These are phyloP conservation scores for Heliconius hermathena DNA, from an alignment of 1,140 invertebrate genomes.

Conservation along the genomic window DNA sequence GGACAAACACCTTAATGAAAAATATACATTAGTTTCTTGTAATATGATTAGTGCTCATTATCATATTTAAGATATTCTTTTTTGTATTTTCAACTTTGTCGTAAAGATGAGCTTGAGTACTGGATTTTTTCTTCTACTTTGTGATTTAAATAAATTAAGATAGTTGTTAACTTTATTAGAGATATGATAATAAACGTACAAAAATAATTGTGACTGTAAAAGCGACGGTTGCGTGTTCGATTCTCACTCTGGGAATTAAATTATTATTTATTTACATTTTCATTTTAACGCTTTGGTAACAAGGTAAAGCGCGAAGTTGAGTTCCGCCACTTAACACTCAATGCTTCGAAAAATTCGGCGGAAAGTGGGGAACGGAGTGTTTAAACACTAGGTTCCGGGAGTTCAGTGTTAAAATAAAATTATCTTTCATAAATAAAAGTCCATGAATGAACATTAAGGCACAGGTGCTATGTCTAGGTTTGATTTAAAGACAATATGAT, in stretches of 20 bases:
- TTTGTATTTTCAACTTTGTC: neutral
- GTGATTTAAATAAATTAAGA: neutral
- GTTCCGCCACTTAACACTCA: too few relatives aligned
- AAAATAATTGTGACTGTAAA: neutral
- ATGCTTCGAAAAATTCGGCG: too few relatives aligned
- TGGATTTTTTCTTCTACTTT: neutral
- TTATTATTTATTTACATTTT: too few relatives aligned
- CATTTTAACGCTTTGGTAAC: too few relatives aligned
- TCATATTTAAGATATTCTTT: conserved; percentile 1
- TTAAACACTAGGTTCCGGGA: too few relatives aligned
- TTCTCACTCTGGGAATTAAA: too few relatives aligned
- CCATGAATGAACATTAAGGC: neutral
- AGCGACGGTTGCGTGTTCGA: too few relatives aligned
- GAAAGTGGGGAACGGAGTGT: too few relatives aligned
- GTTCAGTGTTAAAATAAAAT: too few relatives aligned
- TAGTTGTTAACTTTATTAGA: neutral
- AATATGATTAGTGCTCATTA: conserved; percentile 1
- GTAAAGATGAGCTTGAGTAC: neutral
- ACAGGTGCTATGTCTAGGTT: too few relatives aligned
- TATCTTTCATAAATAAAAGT: neutral
- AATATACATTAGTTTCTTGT: neutral
- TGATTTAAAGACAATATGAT: too few relatives aligned
- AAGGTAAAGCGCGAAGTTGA: too few relatives aligned
- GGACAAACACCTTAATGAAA: neutral
- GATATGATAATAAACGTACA: neutral